Evolutionary conservation across 2,888 invertebrate genomes (phyloP), one percentile per base, ranked within the genome.

Genomic region (Spisula solida): DNA sequence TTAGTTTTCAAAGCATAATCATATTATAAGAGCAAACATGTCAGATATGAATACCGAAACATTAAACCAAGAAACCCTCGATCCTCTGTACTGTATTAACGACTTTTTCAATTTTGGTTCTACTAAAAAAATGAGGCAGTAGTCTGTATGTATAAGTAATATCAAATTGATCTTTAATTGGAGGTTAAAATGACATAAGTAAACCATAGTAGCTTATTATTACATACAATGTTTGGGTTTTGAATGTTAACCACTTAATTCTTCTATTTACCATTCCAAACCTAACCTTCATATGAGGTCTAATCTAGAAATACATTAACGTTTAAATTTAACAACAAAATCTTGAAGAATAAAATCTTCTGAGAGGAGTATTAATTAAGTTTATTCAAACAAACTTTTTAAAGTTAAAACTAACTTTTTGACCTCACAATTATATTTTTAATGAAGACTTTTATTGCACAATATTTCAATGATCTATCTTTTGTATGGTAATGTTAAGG

Each of bases 91-190:
- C 20, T 20, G 20, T 56, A 18, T 6, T 10, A 66, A n/a, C 25
- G 25, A 25, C 60, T 25, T 66, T 66, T 8, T n/a, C 8, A 66
- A 10, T 66, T 66, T 66, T 25, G 10, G n/a, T 66, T 25, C n/a
- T 10, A 66, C n/a, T 25, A 66, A 66, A 60, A 66, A 66, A 10
- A 66, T 8, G n/a, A 2, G 25, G 8, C 8, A 25, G 25, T 66
- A 41, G 41, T 41, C 41, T 41, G 41, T 5, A 41, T 66, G 8
- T 66, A 66, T 66, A 66, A 1, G 25, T 25, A 66, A 25, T 66
- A 66, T 41, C 41, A 41, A 41, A 66, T 66, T 66, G 60, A 66
- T n/a, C 60, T 66, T 66, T 66, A 66, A 66, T 66, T 25, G 60
- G 25, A 25, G 60, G 60, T 25, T 66, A 66, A 60, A 66, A 66